Percentiles rank a stretch among this genome's conserved stretches.
phyloP scores from a whole-genome alignment of 1,140 invertebrate genomes.

The Paraescarpia echinospica region DNA sequence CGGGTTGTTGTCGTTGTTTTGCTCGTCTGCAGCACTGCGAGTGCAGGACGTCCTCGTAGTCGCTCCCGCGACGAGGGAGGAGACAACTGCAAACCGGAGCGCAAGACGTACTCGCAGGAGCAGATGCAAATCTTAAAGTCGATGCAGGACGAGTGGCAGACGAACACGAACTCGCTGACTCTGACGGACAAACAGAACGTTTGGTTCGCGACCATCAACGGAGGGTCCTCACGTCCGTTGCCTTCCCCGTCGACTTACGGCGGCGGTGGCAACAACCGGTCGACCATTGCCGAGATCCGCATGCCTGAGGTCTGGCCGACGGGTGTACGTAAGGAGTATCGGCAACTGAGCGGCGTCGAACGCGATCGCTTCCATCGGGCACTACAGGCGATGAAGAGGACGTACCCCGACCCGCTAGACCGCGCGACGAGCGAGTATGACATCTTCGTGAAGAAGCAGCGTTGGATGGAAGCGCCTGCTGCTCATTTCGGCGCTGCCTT shows the following conservation, averaged over 20 bases:
- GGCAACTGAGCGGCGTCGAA: not conserved
- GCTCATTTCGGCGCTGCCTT: constrained; percentile 38
- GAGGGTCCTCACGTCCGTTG: not conserved
- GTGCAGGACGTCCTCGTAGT: not conserved
- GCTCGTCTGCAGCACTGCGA: not conserved
- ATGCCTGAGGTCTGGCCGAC: not conserved
- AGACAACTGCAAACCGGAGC: not conserved
- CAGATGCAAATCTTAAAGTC: not conserved
- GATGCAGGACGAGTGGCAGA: not conserved
- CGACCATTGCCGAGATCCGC: not conserved
- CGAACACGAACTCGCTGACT: not conserved
- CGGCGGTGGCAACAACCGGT: not conserved
- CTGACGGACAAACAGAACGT: not conserved
- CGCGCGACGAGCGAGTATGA: constrained; percentile 28
- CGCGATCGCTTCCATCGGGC: constrained; percentile 8
- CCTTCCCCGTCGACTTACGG: not conserved
- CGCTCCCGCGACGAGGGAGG: not conserved
- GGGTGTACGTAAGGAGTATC: constrained; percentile 7
- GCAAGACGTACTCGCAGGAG: not conserved
- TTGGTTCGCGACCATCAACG: not conserved
- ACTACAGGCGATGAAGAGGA: not conserved
- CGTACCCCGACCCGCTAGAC: constrained; percentile 8
- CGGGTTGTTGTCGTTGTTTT: not conserved
- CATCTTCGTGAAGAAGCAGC: constrained; percentile 29
- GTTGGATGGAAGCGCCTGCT: constrained; percentile 22